A percentile compares a stretch with the other conserved stretches of the same genome.
Evolutionary conservation across 1,140 invertebrate species (phyloP).

Genomic region (Orius laevigatus): DNA sequence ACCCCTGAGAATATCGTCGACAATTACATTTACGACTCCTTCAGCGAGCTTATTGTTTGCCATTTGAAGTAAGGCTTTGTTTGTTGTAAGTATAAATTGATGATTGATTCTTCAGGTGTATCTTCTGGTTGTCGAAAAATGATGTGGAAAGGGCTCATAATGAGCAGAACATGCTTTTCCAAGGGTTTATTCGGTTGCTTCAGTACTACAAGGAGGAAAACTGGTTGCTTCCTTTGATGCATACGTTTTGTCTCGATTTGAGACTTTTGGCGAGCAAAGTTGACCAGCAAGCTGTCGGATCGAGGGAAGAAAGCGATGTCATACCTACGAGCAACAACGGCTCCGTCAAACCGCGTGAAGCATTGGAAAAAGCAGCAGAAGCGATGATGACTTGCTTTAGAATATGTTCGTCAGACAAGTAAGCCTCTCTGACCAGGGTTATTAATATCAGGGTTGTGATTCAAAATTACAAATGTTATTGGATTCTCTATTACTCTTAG

Average conservation of each 20-base stretch:
- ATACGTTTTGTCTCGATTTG: conserved; percentile 73
- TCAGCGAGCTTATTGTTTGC: conserved; percentile 11
- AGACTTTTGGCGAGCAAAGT: conserved; percentile 65
- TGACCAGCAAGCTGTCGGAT: conserved; percentile 33
- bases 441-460: too few species aligned
- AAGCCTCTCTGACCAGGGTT: too few species aligned
- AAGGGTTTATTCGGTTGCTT: conserved; percentile 65
- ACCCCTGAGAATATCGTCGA: conserved; percentile 1
- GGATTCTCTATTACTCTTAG: too few species aligned
- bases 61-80: conserved; percentile 11
- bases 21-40: conserved; percentile 12
- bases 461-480: too few species aligned
- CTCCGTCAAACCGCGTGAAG: conserved; percentile 44
- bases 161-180: conserved; percentile 59
- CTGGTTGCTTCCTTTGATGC: conserved; percentile 86
- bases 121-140: conserved; percentile 42
- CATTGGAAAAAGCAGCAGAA: conserved; percentile 86
- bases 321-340: conserved; percentile 21
- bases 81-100: not conserved
- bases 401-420: conserved; percentile 89
- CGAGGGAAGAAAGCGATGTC: conserved; percentile 17
- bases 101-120: conserved; percentile 31
- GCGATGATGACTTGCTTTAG: conserved; percentile 86
- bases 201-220: conserved; percentile 88
- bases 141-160: conserved; percentile 62